Evolutionary conservation across 2,797 vertebrate genomes (phyloP), one percentile per base, ranked within the genome.

Genomic region (Lindbergichthys nudifrons): DNA sequence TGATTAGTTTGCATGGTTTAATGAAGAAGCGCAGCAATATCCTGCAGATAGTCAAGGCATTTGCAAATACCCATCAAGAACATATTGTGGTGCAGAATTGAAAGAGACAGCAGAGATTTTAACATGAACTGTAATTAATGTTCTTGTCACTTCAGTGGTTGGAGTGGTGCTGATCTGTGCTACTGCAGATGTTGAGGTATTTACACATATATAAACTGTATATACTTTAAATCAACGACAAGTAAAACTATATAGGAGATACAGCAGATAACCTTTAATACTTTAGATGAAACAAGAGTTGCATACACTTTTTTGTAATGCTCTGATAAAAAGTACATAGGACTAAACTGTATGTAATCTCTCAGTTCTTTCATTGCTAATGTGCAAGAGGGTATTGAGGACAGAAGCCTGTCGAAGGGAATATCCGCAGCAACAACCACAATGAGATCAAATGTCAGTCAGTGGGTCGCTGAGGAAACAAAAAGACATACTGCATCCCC

Each of bases 31-130:
- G 1, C 30, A 18, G 60, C 5, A 26, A 18, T 63, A 26, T 54
- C 26, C 39, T 42, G 19, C 39, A 60, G 26, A 62, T n/a, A 10
- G 13, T 26, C 21, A 54, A 43, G 15, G 3, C 46, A 41, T 53
- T 5, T 5, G 10, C 9, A 10, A 3, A 19, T n/a, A 21, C 52
- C 39, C 11, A 30, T 51, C 15, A 54, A 12, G 11, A 65, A 8
- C 10, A 5, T n/a, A 73, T 53, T 19, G 51, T 9, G 39, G n/a
- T 59, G 58, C 16, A 6, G 47, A 32, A 57, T 75, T 19, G 65
- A 11, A 46, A 32, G 52, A 60, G 47, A 13, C 53, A 45, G 67
- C 19, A 50, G 54, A 66, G 12, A 39, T 52, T 57, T 72, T 6
- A 64, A 36, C 5, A 10, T 11, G 48, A 47, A 50, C 42, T 15